These are phyloP conservation scores for Cantharis rufa DNA, from an alignment of 2,888 invertebrate species.

Conservation along the genomic window DNA sequence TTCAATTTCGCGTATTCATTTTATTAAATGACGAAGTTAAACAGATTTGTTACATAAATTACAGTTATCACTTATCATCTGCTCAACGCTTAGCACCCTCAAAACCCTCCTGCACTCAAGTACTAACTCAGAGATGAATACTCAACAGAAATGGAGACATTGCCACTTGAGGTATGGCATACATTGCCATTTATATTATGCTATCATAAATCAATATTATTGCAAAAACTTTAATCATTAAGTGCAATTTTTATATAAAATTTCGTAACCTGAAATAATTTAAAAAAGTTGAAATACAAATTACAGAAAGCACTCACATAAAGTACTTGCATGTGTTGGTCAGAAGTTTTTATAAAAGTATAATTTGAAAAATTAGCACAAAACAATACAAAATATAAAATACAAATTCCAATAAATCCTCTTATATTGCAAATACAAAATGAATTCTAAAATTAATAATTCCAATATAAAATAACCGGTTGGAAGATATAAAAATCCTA, in stretches of 20 bases:
- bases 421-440: neutral
- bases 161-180: neutral
- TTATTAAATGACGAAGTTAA: neutral
- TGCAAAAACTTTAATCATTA: neutral
- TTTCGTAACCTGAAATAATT: neutral
- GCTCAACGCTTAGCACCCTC: neutral
- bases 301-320: neutral
- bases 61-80: neutral
- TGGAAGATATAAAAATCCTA: neutral
- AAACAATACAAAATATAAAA: neutral
- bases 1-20: neutral
- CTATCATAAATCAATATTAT: neutral
- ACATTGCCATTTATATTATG: neutral
- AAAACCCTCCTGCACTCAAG: neutral
- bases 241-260: neutral
- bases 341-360: neutral
- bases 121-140: neutral
- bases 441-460: neutral
- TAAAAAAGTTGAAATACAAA: neutral
- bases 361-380: neutral
- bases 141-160: neutral
- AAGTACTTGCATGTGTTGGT: neutral
- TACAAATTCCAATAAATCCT: neutral
- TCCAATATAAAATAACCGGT: neutral
- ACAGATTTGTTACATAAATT: neutral